phyloP scores from a whole-genome alignment of 2,113 vertebrate genomes.

The Esox niger region DNA sequence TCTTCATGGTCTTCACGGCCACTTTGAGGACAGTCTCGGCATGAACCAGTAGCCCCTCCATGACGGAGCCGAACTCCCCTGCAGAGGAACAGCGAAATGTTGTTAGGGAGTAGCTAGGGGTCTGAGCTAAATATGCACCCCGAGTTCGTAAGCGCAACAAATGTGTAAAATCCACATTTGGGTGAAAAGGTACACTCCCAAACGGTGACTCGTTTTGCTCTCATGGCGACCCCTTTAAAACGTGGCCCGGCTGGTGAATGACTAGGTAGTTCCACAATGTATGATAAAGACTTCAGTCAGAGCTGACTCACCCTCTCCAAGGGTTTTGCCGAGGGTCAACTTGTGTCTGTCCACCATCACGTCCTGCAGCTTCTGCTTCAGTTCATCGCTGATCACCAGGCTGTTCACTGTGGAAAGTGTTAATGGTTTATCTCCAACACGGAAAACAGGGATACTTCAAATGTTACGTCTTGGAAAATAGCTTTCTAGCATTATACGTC shows the following conservation, averaged over 20 bases:
- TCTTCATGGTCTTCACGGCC: slow-evolving; percentile 94
- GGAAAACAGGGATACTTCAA: neutral
- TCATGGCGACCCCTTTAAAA: too few relatives aligned
- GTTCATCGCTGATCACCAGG: slow-evolving; percentile 86
- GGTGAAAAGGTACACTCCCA: too few relatives aligned
- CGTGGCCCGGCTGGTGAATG: too few relatives aligned
- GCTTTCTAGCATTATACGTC: neutral
- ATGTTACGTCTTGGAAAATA: neutral
- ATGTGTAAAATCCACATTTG: too few relatives aligned
- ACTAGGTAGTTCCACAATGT: neutral
- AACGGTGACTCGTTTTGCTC: too few relatives aligned
- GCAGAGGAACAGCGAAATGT: neutral
- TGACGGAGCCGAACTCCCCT: slow-evolving; percentile 91
- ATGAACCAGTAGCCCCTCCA: slow-evolving; percentile 87
- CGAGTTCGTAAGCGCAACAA: too few relatives aligned
- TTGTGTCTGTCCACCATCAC: slow-evolving; percentile 91
- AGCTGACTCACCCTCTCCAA: slow-evolving; percentile 84
- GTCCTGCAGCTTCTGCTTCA: slow-evolving; percentile 87
- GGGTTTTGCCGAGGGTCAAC: slow-evolving; percentile 86
- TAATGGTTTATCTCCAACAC: slow-evolving; percentile 2
- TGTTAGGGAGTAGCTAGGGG: neutral
- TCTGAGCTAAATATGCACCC: too few relatives aligned
- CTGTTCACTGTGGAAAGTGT: slow-evolving; percentile 78
- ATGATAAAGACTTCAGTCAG: neutral
- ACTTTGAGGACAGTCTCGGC: slow-evolving; percentile 85